A percentile compares a stretch with the other conserved stretches of the same genome.
Conservation (phyloP, 1,140 invertebrate species). For the Cotesia chilonis region DNA sequence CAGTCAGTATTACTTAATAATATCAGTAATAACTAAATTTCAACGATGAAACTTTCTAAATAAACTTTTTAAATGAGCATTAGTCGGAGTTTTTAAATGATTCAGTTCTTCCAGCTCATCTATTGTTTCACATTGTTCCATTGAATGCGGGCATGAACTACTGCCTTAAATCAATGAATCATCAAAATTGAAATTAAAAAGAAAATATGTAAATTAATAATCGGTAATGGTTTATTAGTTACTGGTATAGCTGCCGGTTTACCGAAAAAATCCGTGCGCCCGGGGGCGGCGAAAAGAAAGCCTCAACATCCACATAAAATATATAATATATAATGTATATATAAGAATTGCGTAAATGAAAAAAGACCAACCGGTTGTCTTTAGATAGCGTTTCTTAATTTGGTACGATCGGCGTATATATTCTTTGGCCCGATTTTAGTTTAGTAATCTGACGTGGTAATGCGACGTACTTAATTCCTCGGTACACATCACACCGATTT, state of each 20-base stretch:
- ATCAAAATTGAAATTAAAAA: neutral
- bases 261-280: constrained; percentile 14
- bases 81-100: no score
- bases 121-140: no score
- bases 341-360: constrained; percentile 25
- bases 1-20: no score
- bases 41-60: no score
- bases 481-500: neutral
- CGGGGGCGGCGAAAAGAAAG: constrained; percentile 23
- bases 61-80: no score
- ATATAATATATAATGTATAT: no score
- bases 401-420: constrained; percentile 39
- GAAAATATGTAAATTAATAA: constrained; percentile 10
- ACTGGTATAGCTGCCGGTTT: neutral
- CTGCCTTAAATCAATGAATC: neutral
- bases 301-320: constrained; percentile 16
- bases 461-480: constrained; percentile 4
- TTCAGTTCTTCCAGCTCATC: no score
- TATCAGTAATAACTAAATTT: no score
- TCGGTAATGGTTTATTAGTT: constrained; percentile 2
- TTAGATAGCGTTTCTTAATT: constrained; percentile 39
- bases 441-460: constrained; percentile 33
- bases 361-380: constrained; percentile 18
- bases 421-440: constrained; percentile 41
- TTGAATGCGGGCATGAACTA: neutral